Conservation (phyloP, 2,113 vertebrate genomes). For the Scytalopus superciliaris region DNA sequence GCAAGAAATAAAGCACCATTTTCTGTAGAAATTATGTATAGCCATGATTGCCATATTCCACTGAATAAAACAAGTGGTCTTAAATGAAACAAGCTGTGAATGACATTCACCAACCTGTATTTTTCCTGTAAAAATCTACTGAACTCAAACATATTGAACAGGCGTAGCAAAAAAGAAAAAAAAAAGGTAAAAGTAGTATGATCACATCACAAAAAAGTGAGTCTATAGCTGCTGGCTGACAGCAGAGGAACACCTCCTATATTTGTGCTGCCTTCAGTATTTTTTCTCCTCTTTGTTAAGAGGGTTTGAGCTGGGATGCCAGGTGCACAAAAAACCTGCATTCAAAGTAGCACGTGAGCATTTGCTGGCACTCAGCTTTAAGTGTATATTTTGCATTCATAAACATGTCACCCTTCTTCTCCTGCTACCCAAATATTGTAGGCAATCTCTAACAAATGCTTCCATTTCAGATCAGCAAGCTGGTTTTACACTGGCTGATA, state of each 20-base stretch:
- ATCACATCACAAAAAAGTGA: not conserved
- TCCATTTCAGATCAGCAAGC: slow-evolving; percentile 21
- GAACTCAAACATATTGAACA: not conserved
- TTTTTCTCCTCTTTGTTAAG: slow-evolving; percentile 38
- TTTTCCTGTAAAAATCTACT: slow-evolving; percentile 28
- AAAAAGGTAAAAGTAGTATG: not conserved
- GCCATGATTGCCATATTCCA: slow-evolving; percentile 28
- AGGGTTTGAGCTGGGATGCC: slow-evolving; percentile 4
- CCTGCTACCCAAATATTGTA: slow-evolving; percentile 35
- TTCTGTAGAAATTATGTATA: slow-evolving; percentile 46
- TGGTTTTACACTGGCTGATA: not conserved
- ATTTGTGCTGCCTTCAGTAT: not conserved
- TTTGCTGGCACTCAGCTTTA: slow-evolving; percentile 28
- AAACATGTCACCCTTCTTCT: slow-evolving; percentile 37
- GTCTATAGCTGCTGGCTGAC: not conserved
- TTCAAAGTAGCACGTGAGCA: slow-evolving; percentile 20
- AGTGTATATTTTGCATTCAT: slow-evolving; percentile 43
- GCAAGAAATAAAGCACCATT: slow-evolving; percentile 36
- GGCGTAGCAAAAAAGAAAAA: not conserved
- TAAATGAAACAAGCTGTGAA: not conserved
- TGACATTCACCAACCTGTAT: not conserved
- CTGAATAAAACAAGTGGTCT: slow-evolving; percentile 18
- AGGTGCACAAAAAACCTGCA: slow-evolving; percentile 53
- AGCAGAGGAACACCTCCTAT: slow-evolving; percentile 23
- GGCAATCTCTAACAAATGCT: slow-evolving; percentile 34